A percentile compares a stretch with the other conserved stretches of the same genome.
Evolutionary conservation across 2,113 vertebrate species (phyloP).

Genomic region (Morone chrysops): DNA sequence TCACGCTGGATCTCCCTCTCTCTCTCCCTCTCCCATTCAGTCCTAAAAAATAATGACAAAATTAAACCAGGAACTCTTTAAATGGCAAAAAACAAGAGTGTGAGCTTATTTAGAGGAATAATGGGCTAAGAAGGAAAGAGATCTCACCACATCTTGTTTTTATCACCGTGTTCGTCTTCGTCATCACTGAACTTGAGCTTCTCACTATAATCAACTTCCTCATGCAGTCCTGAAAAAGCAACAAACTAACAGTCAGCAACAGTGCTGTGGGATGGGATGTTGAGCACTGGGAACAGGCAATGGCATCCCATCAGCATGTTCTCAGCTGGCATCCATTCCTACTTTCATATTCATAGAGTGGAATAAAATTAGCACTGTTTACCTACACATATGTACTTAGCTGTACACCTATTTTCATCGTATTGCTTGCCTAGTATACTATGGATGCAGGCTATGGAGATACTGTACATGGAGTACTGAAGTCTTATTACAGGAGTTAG

Average conservation of each 20-base stretch:
- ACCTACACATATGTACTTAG: background rate
- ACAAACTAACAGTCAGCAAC: background rate
- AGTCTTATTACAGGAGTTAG: background rate
- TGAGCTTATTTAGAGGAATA: background rate
- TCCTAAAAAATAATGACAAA: slow-evolving; percentile 79
- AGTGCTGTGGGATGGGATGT: background rate
- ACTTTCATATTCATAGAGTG: background rate
- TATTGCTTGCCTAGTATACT: background rate
- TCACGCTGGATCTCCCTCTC: slow-evolving; percentile 87
- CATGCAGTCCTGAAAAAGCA: slow-evolving; percentile 90
- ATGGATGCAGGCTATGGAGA: background rate
- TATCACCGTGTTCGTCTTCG: slow-evolving; percentile 91
- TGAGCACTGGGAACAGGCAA: background rate
- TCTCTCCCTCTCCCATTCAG: slow-evolving; percentile 92
- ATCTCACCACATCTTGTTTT: slow-evolving; percentile 90
- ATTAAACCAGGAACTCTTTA: slow-evolving; percentile 1
- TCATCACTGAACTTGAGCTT: slow-evolving; percentile 98
- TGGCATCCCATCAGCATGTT: background rate
- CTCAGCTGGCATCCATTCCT: background rate
- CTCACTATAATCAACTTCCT: slow-evolving; percentile 98
- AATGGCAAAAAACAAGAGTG: background rate
- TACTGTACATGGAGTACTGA: background rate
- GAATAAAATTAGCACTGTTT: background rate
- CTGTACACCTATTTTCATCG: background rate
- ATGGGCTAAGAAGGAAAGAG: background rate